These are phyloP conservation scores for Irena cyanogastra DNA, from an alignment of 2,113 vertebrate genomes.

Conservation along the genomic window DNA sequence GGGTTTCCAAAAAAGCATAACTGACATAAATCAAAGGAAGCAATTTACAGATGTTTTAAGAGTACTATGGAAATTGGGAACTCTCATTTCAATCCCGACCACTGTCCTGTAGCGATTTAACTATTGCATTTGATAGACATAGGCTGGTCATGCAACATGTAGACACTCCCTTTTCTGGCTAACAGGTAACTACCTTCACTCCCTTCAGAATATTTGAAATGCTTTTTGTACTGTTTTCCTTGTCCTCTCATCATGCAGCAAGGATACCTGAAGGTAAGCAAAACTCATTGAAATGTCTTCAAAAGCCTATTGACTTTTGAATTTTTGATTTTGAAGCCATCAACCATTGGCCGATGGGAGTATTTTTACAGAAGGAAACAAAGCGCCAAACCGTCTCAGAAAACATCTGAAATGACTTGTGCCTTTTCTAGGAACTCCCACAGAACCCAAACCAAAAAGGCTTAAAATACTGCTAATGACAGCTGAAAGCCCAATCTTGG, in stretches of 20 bases:
- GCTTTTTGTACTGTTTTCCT: not conserved
- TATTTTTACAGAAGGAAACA: not conserved
- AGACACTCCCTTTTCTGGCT: not conserved
- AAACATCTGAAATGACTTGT: not conserved
- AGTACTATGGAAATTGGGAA: not conserved
- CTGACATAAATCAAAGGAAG: not conserved
- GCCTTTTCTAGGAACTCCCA: not conserved
- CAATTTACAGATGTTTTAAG: not conserved
- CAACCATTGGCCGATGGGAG: not conserved
- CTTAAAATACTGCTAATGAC: not conserved
- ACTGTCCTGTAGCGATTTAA: not conserved
- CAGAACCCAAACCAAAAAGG: not conserved
- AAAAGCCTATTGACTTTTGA: no score
- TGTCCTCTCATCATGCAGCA: not conserved
- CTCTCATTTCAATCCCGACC: not conserved
- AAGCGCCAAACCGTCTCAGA: not conserved
- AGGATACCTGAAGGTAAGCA: not conserved
- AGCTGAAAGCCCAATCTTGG: not conserved
- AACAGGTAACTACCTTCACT: not conserved
- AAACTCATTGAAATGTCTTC: not conserved
- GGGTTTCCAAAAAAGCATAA: not conserved
- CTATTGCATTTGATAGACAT: not conserved
- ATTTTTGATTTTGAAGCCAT: no score
- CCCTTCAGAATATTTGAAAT: not conserved
- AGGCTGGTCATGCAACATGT: not conserved